Percentiles rank a stretch among this genome's conserved stretches.
Conservation (phyloP, 1,140 invertebrate species). For the Dinothrombium tinctorium region DNA sequence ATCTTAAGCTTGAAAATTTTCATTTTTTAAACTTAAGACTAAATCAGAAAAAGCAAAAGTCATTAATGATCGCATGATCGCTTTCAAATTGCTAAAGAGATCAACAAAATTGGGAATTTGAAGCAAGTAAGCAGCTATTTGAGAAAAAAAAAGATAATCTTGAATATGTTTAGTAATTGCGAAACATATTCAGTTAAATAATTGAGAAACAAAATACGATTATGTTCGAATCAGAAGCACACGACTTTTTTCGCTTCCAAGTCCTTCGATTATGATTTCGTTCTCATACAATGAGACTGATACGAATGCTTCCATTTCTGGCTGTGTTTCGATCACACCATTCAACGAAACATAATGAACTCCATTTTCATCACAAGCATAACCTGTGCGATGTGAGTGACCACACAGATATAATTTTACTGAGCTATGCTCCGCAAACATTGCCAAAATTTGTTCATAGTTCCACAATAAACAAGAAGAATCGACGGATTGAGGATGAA, state of each 20-base stretch:
- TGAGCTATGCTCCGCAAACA: conserved; percentile 16
- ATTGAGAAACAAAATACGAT: no score
- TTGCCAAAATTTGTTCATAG: conserved; percentile 18
- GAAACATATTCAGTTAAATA: no score
- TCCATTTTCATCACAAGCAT: conserved; percentile 17
- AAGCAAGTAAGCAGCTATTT: no score
- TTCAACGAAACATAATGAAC: conserved; percentile 20
- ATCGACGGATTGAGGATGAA: conserved; percentile 16
- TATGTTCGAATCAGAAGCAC: background rate
- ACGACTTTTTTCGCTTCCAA: conserved; percentile 14
- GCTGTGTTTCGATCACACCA: conserved; percentile 19
- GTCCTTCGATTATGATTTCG: conserved; percentile 11
- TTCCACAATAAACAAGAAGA: conserved; percentile 19
- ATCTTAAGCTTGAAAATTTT: no score
- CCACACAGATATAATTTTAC: conserved; percentile 19
- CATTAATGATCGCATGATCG: no score
- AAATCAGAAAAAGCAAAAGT: no score
- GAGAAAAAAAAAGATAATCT: no score
- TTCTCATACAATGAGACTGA: conserved; percentile 18
- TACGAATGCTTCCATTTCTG: conserved; percentile 17
- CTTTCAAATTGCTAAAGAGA: no score
- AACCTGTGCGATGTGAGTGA: conserved; percentile 19
- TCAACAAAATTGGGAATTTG: no score
- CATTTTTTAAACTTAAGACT: no score
- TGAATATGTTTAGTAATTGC: no score